phyloP scores from a whole-genome alignment of 2,888 invertebrate genomes.

The Ptychoptera albimana region DNA sequence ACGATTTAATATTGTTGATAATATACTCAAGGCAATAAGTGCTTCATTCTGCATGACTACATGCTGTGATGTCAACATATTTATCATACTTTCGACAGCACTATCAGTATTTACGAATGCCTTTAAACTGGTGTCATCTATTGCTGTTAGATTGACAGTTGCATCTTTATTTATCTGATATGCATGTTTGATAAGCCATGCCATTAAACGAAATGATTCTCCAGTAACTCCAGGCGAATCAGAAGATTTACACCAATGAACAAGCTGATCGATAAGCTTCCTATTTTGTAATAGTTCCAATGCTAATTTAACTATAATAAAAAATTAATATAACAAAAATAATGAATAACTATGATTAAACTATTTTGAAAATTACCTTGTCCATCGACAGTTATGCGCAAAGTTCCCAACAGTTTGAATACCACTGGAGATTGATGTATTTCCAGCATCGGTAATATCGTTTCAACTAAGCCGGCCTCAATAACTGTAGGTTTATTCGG shows the following conservation, averaged over 20 bases:
- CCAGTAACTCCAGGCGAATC: conserved; percentile 74
- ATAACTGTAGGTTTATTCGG: conserved; percentile 60
- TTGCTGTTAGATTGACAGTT: conserved; percentile 6
- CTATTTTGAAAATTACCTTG: conserved; percentile 53
- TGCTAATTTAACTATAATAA: conserved; percentile 48
- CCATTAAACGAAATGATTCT: conserved; percentile 60
- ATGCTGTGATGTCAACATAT: conserved; percentile 72
- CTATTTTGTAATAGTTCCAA: conserved; percentile 43
- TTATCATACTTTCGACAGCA: conserved; percentile 56
- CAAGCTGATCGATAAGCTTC: conserved; percentile 46
- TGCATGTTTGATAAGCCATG: conserved; percentile 62
- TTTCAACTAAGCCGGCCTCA: conserved; percentile 53
- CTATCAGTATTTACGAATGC: conserved; percentile 41
- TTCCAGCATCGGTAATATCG: conserved; percentile 51
- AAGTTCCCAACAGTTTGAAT: conserved; percentile 70
- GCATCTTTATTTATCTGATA: conserved; percentile 20
- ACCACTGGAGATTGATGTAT: conserved; percentile 63
- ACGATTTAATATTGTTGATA: conserved; percentile 30
- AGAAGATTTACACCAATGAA: conserved; percentile 60
- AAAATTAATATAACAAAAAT: conserved; percentile 4
- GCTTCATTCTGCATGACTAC: conserved; percentile 80
- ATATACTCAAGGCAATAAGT: conserved; percentile 51
- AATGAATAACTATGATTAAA: background rate
- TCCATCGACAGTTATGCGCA: conserved; percentile 75
- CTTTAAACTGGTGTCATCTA: conserved; percentile 23